Evolutionary conservation across 2,113 vertebrate species (phyloP), one percentile per base, ranked within the genome.

Genomic region (Cercocebus atys): DNA sequence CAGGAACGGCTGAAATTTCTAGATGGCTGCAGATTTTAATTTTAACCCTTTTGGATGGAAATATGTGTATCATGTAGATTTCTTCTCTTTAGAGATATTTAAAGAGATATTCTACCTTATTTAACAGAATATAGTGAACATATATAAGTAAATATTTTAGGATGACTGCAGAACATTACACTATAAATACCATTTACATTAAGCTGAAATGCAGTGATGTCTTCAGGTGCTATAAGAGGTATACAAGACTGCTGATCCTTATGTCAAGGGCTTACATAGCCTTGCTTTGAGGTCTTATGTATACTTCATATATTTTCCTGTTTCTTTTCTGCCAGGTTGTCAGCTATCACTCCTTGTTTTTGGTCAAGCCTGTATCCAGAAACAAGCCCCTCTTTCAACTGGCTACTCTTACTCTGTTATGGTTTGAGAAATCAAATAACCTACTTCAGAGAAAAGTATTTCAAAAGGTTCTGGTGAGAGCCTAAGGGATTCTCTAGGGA

Each of bases 361-460:
- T 70, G 45, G n/a, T 45, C 23, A 92, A 43, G 38, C 35, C 52
- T 90, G 38, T 11, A 57, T 80, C 40, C 16, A 85, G 40, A 20
- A 93, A 78, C 22, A 91, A 79, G 35, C 16, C 16, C 72, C 12
- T 93, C n/a, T 35, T 88, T 45, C 75, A 79, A 93, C 70, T 22
- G 89, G 81, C 16, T 81, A 92, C 8, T 88, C 59, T 78, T 87
- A 90, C 35, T 93, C 66, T 95, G 45, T 20, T 52, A 61, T 35
- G 38, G 27, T 30, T 22, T 59, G 22, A 95, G 88, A 94, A 95
- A 94, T 83, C 17, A 96, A 95, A 95, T 66, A 93, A 96, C 18
- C 17, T 66, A 95, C 47, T 97, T 96, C 73, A 93, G 93, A 95
- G 73, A 97, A 93, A 0, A 94, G 66, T 11, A 78, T 50, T 95